Conservation (phyloP, 1,140 invertebrate species). For the Drosophila eugracilis region DNA sequence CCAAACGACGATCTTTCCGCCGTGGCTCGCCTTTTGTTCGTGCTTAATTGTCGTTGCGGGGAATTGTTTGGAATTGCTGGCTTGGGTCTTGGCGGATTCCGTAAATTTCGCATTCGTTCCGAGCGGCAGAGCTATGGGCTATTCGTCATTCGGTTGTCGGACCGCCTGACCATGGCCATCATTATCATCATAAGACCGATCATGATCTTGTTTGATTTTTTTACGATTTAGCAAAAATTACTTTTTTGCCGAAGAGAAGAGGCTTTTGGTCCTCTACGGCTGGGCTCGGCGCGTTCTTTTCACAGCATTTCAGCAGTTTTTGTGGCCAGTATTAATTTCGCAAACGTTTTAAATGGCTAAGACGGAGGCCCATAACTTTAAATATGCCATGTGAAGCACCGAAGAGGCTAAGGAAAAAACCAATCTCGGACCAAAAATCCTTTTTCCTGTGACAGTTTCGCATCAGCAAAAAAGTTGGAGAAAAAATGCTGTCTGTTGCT, state of each 20-base stretch:
- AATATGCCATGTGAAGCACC: slow-evolving; percentile 62
- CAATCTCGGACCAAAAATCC: slow-evolving; percentile 54
- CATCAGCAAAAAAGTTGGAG: slow-evolving; percentile 37
- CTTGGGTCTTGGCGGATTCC: slow-evolving; percentile 71
- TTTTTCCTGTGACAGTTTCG: slow-evolving; percentile 67
- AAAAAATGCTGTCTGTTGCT: slow-evolving; percentile 44
- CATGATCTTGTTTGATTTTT: slow-evolving; percentile 55
- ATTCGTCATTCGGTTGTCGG: slow-evolving; percentile 84
- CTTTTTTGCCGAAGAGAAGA: slow-evolving; percentile 47
- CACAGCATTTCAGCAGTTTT: slow-evolving; percentile 82
- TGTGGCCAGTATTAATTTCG: slow-evolving; percentile 82
- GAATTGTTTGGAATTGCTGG: slow-evolving; percentile 67
- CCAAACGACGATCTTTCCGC: slow-evolving; percentile 20
- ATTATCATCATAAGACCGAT: slow-evolving; percentile 36
- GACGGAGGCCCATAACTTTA: slow-evolving; percentile 73
- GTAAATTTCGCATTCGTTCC: slow-evolving; percentile 82
- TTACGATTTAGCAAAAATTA: slow-evolving; percentile 70
- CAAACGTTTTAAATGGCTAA: slow-evolving; percentile 81
- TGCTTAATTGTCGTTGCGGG: slow-evolving; percentile 83
- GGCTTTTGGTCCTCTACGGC: slow-evolving; percentile 29
- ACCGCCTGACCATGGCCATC: slow-evolving; percentile 30
- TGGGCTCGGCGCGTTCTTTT: slow-evolving; percentile 77
- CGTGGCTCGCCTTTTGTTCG: slow-evolving; percentile 58
- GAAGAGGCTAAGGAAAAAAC: slow-evolving; percentile 12
- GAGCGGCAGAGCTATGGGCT: slow-evolving; percentile 66